phyloP scores from a whole-genome alignment of 2,888 invertebrate species.

The Cyclophora punctaria region DNA sequence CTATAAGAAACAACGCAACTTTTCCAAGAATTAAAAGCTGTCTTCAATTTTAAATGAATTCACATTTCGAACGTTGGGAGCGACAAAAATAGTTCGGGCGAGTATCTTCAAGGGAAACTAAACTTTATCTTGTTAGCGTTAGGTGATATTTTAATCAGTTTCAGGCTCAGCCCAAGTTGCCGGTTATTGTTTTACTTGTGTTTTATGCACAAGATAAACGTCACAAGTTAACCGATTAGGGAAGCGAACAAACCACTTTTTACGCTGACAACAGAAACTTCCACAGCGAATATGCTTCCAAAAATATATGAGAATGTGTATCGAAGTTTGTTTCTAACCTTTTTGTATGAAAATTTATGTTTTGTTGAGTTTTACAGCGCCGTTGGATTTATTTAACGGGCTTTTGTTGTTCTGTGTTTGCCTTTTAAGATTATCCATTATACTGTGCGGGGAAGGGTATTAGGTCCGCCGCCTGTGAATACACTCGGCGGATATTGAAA shows the following conservation, averaged over 20 bases:
- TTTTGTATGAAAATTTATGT: no score
- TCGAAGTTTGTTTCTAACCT: no score
- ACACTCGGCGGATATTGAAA: no score
- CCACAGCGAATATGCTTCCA: constrained; percentile 1
- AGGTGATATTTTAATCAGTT: constrained; percentile 10
- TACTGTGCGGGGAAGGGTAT: no score
- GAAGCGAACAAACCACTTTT: constrained; percentile 5
- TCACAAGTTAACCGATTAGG: constrained; percentile 10
- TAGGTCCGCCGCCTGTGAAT: no score
- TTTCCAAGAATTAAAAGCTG: background rate
- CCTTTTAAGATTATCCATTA: no score
- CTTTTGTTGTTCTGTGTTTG: no score
- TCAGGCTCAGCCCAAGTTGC: constrained; percentile 8
- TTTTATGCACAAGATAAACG: constrained; percentile 13
- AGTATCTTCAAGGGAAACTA: constrained; percentile 7
- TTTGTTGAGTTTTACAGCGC: no score
- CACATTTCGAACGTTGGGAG: constrained; percentile 8
- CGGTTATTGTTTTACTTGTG: constrained; percentile 12
- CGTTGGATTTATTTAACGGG: no score
- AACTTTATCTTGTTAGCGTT: constrained; percentile 7
- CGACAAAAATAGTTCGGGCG: constrained; percentile 4
- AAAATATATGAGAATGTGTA: constrained; percentile 1
- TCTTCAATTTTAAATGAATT: constrained; percentile 7
- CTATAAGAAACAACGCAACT: no score
- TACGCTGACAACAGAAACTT: constrained; percentile 1